These are phyloP conservation scores for Diaprepes abbreviatus DNA, from an alignment of 2,888 invertebrate species.

Conservation along the genomic window DNA sequence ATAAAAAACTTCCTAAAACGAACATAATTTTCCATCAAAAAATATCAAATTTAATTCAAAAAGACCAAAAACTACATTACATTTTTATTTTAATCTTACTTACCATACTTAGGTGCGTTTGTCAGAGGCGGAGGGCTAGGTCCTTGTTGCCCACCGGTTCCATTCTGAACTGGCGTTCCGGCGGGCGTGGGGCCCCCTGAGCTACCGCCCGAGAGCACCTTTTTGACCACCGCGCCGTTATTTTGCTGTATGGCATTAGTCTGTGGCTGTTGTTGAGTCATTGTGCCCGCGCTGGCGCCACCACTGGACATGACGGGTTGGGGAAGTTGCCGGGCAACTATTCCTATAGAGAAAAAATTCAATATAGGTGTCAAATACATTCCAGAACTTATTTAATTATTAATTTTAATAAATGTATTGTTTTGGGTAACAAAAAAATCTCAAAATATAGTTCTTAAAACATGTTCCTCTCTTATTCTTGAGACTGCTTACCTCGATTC, in stretches of 20 bases:
- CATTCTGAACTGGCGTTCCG: constrained; percentile 64
- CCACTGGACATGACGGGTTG: constrained; percentile 45
- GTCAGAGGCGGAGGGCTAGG: constrained; percentile 65
- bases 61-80: too few species aligned
- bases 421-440: too few species aligned
- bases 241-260: constrained; percentile 35
- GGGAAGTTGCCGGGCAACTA: constrained; percentile 48
- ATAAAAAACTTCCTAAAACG: too few species aligned
- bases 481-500: too few species aligned
- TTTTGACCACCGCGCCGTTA: constrained; percentile 37
- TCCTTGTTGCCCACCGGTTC: constrained; percentile 60
- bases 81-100: constrained; percentile 41
- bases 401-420: too few species aligned
- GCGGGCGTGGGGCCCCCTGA: constrained; percentile 60
- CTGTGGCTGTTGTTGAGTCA: constrained; percentile 46
- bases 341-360: constrained; percentile 37
- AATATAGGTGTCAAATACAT: too few species aligned
- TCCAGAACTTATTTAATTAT: too few species aligned
- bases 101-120: constrained; percentile 71
- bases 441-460: too few species aligned
- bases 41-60: too few species aligned
- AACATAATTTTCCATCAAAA: too few species aligned
- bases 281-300: constrained; percentile 35
- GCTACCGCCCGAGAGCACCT: constrained; percentile 42
- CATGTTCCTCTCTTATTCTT: too few species aligned